Evolutionary conservation across 1,140 invertebrate genomes (phyloP).

Genomic region (Homalodisca vitripennis): DNA sequence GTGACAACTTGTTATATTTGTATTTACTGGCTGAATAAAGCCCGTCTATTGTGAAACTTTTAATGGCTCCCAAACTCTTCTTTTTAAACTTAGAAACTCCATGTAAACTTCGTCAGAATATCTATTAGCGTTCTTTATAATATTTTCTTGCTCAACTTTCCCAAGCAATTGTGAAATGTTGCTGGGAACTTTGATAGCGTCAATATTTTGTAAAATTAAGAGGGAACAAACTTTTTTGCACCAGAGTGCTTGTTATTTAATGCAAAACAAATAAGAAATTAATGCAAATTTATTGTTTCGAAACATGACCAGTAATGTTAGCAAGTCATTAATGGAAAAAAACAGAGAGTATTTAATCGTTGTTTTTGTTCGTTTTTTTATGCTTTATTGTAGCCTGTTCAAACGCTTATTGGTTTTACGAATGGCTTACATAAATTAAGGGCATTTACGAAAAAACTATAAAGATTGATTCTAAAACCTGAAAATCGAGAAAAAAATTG

Average conservation of each 20-base stretch:
- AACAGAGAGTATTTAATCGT: too few relatives aligned
- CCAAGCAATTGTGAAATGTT: conserved; percentile 18
- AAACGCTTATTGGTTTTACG: too few relatives aligned
- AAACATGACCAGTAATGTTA: too few relatives aligned
- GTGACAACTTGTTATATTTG: conserved; percentile 22
- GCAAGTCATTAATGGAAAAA: too few relatives aligned
- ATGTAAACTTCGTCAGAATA: conserved; percentile 25
- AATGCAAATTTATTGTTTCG: too few relatives aligned
- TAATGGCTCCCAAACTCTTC: conserved; percentile 22
- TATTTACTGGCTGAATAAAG: conserved; percentile 23
- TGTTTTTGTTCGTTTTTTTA: too few relatives aligned
- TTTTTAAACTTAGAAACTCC: conserved; percentile 22
- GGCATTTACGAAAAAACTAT: too few relatives aligned
- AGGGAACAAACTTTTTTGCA: conserved; percentile 8
- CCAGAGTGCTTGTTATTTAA: background rate
- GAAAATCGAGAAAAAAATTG: too few relatives aligned
- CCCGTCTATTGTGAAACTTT: conserved; percentile 19
- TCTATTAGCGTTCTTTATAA: conserved; percentile 26
- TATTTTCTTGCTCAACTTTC: conserved; percentile 10
- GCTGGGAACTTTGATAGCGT: background rate
- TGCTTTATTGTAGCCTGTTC: too few relatives aligned
- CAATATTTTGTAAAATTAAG: conserved; percentile 16
- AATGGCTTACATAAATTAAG: too few relatives aligned
- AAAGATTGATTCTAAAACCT: too few relatives aligned
- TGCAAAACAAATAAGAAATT: background rate